Percentiles rank a stretch among this genome's conserved stretches.
These are phyloP conservation scores for Chelidonichthys spinosus DNA, from an alignment of 2,797 vertebrate species.

Conservation along the genomic window DNA sequence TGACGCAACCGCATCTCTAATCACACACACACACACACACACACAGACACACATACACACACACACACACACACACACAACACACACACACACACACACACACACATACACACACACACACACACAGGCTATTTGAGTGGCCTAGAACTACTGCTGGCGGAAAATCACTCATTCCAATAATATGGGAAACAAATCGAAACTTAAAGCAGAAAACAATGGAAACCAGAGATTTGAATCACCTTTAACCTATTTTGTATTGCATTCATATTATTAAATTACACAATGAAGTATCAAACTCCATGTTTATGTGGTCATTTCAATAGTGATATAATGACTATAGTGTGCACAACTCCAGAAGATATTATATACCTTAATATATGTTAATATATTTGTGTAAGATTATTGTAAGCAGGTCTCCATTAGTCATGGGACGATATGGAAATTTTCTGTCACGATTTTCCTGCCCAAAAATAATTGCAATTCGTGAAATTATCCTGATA, in stretches of 20 bases:
- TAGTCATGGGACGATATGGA: no score
- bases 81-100: neutral
- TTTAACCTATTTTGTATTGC: neutral
- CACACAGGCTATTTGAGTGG: constrained; percentile 32
- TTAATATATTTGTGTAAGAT: neutral
- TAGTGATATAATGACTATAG: no score
- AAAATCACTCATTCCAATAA: constrained; percentile 21
- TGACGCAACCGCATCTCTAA: constrained; percentile 71
- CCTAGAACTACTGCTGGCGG: constrained; percentile 17
- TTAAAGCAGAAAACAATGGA: constrained; percentile 2
- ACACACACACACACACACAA: constrained; percentile 1
- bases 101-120: neutral
- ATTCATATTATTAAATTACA: neutral
- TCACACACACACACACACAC: constrained; percentile 4
- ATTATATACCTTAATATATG: neutral
- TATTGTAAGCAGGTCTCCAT: neutral
- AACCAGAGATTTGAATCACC: neutral
- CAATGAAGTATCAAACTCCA: neutral
- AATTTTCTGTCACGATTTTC: no score
- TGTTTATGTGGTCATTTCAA: neutral
- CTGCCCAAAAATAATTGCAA: no score
- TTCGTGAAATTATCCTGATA: no score
- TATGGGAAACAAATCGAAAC: neutral
- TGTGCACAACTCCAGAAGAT: neutral
- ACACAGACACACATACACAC: no score